Conservation (phyloP, 2,888 invertebrate genomes). For the Agrochola macilenta region DNA sequence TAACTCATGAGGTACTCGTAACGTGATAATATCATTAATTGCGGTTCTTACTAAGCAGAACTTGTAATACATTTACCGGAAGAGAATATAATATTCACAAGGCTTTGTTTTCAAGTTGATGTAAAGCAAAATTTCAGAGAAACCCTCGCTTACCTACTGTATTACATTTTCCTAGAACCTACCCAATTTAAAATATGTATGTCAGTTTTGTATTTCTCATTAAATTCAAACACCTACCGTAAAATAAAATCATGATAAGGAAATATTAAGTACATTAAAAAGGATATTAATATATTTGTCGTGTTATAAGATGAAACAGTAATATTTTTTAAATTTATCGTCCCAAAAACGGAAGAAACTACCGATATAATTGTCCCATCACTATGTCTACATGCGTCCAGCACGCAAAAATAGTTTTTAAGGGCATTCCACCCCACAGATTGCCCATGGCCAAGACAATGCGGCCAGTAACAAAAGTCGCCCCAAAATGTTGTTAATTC, state of each 20-base stretch:
- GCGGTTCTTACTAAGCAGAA: no score
- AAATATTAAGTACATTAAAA: background rate
- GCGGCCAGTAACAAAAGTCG: slow-evolving; percentile 84
- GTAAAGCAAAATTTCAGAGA: background rate
- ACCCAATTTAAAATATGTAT: background rate
- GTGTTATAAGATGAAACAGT: background rate
- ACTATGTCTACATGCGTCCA: slow-evolving; percentile 67
- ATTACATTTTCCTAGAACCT: background rate
- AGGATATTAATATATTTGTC: background rate
- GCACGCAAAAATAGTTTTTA: slow-evolving; percentile 78
- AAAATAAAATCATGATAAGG: background rate
- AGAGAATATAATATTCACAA: background rate
- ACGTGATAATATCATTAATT: background rate
- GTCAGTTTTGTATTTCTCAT: background rate
- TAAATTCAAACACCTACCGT: background rate
- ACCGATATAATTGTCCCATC: slow-evolving; percentile 32
- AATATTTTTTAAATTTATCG: background rate
- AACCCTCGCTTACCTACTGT: background rate
- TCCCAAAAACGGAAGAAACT: background rate
- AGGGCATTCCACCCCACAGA: slow-evolving; percentile 79
- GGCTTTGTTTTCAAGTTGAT: background rate
- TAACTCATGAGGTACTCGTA: background rate
- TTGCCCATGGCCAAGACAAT: slow-evolving; percentile 74
- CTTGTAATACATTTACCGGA: background rate
- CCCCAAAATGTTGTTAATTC: slow-evolving; percentile 82